A percentile compares a stretch with the other conserved stretches of the same genome.
These are phyloP conservation scores for Nothoprocta perdicaria DNA, from an alignment of 2,113 vertebrate genomes.

Conservation along the genomic window DNA sequence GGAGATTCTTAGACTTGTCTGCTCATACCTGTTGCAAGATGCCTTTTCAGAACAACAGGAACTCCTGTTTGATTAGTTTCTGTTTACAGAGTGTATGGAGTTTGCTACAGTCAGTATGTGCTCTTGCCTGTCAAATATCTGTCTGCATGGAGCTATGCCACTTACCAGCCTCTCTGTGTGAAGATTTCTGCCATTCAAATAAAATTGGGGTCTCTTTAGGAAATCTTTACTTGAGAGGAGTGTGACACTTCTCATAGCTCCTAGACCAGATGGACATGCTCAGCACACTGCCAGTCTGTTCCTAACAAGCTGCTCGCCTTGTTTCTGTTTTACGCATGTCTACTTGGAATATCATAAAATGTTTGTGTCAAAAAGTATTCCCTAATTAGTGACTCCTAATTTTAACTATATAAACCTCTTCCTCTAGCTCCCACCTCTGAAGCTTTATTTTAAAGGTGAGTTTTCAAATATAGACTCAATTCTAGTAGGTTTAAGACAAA, in stretches of 20 bases:
- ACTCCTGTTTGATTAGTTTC: slow-evolving; percentile 9
- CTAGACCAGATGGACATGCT: neutral
- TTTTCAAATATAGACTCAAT: neutral
- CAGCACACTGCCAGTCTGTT: neutral
- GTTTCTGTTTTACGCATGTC: neutral
- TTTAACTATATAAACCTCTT: neutral
- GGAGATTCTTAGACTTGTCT: neutral
- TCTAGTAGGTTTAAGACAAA: neutral
- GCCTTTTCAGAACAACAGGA: slow-evolving; percentile 1
- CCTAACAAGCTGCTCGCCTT: accelerated
- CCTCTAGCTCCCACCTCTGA: neutral
- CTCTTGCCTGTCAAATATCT: neutral
- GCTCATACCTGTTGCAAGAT: slow-evolving; percentile 35
- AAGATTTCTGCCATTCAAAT: neutral
- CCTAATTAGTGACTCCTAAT: neutral
- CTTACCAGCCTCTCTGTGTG: neutral
- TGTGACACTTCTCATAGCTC: neutral
- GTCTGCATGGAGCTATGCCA: neutral
- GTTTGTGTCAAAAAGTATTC: neutral
- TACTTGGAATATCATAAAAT: neutral
- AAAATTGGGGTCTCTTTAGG: neutral
- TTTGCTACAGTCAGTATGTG: neutral
- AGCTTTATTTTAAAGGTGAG: neutral
- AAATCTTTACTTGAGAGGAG: neutral
- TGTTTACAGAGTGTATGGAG: neutral